A percentile compares a stretch with the other conserved stretches of the same genome.
Evolutionary conservation across 2,888 invertebrate genomes (phyloP).

Genomic region (Thymelicus lineola): DNA sequence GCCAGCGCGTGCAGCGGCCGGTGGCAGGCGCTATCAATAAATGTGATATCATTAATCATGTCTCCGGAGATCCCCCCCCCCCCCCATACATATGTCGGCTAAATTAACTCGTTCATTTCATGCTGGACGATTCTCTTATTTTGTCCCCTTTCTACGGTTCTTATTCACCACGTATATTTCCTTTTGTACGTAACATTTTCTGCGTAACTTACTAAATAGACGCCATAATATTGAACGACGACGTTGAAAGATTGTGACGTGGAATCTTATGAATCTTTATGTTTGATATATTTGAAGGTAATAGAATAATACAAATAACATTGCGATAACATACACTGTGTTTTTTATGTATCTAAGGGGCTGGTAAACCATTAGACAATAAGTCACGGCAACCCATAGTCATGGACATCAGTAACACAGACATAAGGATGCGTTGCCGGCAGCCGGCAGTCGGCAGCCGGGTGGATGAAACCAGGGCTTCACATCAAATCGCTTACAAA

Average conservation of each 20-base stretch:
- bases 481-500: no score
- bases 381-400: no score
- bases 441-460: no score
- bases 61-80: slow-evolving; percentile 11
- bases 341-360: no score
- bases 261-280: no score
- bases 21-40: slow-evolving; percentile 15
- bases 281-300: no score
- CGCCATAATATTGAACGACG: not conserved
- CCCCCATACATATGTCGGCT: slow-evolving; percentile 7
- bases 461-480: no score
- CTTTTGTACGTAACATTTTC: not conserved
- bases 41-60: slow-evolving; percentile 25
- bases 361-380: no score
- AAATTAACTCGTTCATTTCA: slow-evolving; percentile 25
- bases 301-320: no score
- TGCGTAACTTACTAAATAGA: not conserved
- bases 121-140: not conserved
- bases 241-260: not conserved
- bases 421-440: no score
- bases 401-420: no score
- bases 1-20: no score
- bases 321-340: not conserved
- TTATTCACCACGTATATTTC: not conserved
- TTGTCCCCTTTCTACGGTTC: not conserved